Percentiles rank a stretch among this genome's conserved stretches.
phyloP scores from a whole-genome alignment of 2,113 vertebrate genomes.

The Sterna hirundo region DNA sequence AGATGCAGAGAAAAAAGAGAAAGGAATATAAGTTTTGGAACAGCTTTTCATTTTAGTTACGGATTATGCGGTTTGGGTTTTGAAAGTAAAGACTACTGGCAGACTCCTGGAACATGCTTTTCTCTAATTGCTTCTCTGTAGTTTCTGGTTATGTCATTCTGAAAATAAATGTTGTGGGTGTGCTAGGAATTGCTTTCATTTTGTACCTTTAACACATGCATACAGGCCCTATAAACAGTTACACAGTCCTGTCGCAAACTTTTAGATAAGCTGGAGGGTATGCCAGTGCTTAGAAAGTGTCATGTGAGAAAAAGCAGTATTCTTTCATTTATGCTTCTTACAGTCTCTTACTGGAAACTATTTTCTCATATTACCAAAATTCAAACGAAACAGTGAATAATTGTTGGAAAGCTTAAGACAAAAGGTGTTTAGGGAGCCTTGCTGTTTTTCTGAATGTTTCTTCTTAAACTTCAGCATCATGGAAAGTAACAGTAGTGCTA shows the following conservation, averaged over 20 bases:
- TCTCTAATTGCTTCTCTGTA: accelerated
- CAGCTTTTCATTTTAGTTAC: background rate
- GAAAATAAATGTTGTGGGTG: background rate
- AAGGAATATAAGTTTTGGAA: background rate
- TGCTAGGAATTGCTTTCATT: background rate
- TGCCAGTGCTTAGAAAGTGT: background rate
- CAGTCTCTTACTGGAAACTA: background rate
- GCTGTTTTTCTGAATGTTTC: background rate
- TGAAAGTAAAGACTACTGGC: background rate
- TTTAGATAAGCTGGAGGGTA: background rate
- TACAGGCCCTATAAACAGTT: background rate
- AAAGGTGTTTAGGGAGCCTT: background rate
- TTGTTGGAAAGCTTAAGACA: background rate
- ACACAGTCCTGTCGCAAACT: background rate
- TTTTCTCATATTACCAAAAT: background rate
- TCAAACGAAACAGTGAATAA: background rate
- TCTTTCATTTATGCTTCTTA: background rate
- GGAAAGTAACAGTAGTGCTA: background rate
- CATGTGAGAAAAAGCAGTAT: background rate
- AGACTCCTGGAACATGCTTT: background rate
- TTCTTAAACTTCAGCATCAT: background rate
- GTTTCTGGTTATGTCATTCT: background rate
- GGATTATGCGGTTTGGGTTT: background rate
- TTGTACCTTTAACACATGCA: background rate
- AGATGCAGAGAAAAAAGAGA: background rate